Evolutionary conservation across 2,888 invertebrate species (phyloP), one percentile per base, ranked within the genome.

Genomic region (Drosophila yooni): DNA sequence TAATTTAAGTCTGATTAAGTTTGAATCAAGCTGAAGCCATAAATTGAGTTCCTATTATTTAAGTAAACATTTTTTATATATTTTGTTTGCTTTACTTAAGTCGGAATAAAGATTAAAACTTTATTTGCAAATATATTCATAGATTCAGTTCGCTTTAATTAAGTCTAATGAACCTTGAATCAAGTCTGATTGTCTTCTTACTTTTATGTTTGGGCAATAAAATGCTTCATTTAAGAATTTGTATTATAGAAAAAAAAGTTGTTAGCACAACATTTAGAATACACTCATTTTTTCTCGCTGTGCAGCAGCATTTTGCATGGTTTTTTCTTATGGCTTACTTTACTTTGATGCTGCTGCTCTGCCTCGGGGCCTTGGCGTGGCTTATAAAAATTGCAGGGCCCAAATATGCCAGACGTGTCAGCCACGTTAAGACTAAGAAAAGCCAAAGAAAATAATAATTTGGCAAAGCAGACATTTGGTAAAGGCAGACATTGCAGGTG

Each of bases 361-460:
- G 81, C 79, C 74, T 61, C 3, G 4, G 68, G 79, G 50, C 10
- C 48, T 33, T 77, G 54, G 67, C 62, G 15, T 64, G 67, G 61
- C 82, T 80, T 71, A 78, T 80, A 71, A 80, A 81, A 78, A 81
- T 81, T 77, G 66, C 82, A 78, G 69, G 21, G 2, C 18, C 40
- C 64, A 61, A 70, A 76, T 61, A 58, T 79, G 74, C 60, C 64
- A 61, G 56, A 59, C 46, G 56, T 65, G 59, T 38, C 56, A 25
- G 50, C 54, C 38, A 33, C 29, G 21, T 46, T 15, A 4, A 25
- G 15, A 25, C 21, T 13, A 13, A 13, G 46, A 2, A 46, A 36
- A 29, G 34, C 36, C 29, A 31, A 53, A n/a, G 25, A 33, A 25
- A 21, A 21, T 21, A 10, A 48, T 21, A 18, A 36, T 54, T 43